These are phyloP conservation scores for Hecatera dysodea DNA, from an alignment of 2,888 invertebrate genomes.

Conservation along the genomic window DNA sequence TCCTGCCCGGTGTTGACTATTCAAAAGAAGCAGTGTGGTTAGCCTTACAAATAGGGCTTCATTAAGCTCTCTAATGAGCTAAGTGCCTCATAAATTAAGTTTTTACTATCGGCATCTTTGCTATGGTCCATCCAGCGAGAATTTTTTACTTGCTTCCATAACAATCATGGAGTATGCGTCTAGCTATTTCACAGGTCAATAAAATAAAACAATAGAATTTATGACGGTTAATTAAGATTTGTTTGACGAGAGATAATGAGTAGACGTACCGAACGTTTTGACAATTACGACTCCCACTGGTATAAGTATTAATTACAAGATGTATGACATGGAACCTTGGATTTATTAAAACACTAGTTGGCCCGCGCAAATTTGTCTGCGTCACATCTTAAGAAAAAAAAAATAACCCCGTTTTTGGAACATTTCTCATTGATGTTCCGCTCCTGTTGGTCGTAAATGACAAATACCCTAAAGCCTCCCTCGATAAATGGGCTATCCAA, in stretches of 20 bases:
- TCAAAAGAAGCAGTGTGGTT: too few species aligned
- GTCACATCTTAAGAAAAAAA: too few species aligned
- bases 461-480: too few species aligned
- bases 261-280: constrained; percentile 2
- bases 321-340: constrained; percentile 6
- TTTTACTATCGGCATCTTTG: background rate
- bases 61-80: too few species aligned
- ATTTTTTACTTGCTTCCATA: background rate
- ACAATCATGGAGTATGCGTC: background rate
- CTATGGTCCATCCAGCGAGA: background rate
- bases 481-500: too few species aligned
- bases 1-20: too few species aligned
- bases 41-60: too few species aligned
- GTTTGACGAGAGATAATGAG: constrained; percentile 19
- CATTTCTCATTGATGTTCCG: too few species aligned
- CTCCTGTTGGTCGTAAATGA: too few species aligned
- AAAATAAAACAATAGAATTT: constrained; percentile 35
- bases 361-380: too few species aligned
- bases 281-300: constrained; percentile 29
- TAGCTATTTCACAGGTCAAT: constrained; percentile 1
- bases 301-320: constrained; percentile 5
- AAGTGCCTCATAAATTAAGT: background rate
- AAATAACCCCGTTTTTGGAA: too few species aligned
- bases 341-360: background rate
- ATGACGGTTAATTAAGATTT: constrained; percentile 13